These are phyloP conservation scores for Parnassius orleans DNA, from an alignment of 2,888 invertebrate species.

Conservation along the genomic window DNA sequence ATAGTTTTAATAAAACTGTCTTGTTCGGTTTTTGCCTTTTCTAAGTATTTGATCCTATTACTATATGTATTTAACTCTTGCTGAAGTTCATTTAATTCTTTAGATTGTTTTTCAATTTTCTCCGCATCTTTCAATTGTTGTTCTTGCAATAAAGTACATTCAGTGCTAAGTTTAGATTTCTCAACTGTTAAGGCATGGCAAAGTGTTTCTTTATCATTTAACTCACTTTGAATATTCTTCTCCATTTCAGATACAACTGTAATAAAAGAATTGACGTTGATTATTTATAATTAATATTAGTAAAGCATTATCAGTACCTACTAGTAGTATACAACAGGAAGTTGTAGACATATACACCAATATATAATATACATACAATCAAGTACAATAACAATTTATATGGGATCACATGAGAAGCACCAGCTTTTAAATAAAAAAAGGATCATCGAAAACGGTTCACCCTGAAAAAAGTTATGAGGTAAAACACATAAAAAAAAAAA, in stretches of 20 bases:
- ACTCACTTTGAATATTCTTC: not conserved
- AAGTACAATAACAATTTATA: too few relatives aligned
- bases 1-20: not conserved
- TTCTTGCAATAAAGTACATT: slow-evolving; percentile 7
- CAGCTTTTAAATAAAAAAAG: too few relatives aligned
- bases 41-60: slow-evolving; percentile 3
- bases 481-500: too few relatives aligned
- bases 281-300: not conserved
- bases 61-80: slow-evolving; percentile 4
- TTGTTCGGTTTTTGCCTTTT: slow-evolving; percentile 1
- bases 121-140: not conserved
- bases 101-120: slow-evolving; percentile 1
- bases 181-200: slow-evolving; percentile 29
- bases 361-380: too few relatives aligned
- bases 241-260: slow-evolving; percentile 9
- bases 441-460: too few relatives aligned
- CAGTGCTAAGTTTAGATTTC: slow-evolving; percentile 19
- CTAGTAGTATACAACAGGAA: too few relatives aligned
- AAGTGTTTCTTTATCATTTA: slow-evolving; percentile 6
- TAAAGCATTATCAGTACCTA: too few relatives aligned
- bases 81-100: not conserved
- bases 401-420: too few relatives aligned
- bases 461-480: too few relatives aligned
- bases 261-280: not conserved
- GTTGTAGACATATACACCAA: too few relatives aligned